phyloP scores from a whole-genome alignment of 2,888 invertebrate genomes.

The Zootermopsis nevadensis region DNA sequence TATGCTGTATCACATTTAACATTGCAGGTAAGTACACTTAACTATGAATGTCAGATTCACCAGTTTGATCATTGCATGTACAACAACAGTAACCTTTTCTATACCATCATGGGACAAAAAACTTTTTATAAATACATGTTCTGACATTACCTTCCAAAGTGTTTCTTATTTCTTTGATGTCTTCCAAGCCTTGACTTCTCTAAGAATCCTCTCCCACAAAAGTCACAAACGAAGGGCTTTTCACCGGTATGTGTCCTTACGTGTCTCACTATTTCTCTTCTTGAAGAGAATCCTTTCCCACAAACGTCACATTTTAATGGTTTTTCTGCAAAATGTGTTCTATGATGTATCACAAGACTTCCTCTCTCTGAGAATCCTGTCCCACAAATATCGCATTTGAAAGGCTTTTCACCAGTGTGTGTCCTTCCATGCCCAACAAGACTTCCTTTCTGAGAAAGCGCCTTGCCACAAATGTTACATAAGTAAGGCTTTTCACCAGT shows the following conservation, averaged over 20 bases:
- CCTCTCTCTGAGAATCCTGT: constrained; percentile 61
- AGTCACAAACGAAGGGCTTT: constrained; percentile 58
- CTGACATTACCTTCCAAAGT: too few relatives aligned
- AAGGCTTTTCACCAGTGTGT: constrained; percentile 59
- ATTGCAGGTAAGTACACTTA: too few relatives aligned
- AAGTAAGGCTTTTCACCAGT: constrained; percentile 24
- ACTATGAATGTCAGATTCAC: too few relatives aligned
- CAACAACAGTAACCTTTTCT: too few relatives aligned
- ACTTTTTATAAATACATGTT: too few relatives aligned
- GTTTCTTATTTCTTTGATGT: too few relatives aligned
- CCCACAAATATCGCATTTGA: constrained; percentile 64
- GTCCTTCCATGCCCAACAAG: constrained; percentile 18
- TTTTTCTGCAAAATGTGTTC: constrained; percentile 56
- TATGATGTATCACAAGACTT: constrained; percentile 58
- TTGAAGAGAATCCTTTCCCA: constrained; percentile 54
- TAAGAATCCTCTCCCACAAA: too few relatives aligned
- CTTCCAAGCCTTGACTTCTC: too few relatives aligned
- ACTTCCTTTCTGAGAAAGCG: constrained; percentile 5
- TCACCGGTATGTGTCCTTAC: constrained; percentile 64
- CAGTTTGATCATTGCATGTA: too few relatives aligned
- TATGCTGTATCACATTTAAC: too few relatives aligned
- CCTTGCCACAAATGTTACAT: constrained; percentile 15
- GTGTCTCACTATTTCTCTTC: constrained; percentile 63
- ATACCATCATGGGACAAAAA: too few relatives aligned
- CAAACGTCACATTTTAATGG: constrained; percentile 56